Percentiles rank a stretch among this genome's conserved stretches.
phyloP scores from a whole-genome alignment of 2,888 invertebrate genomes.

The Orthonevra nobilis region DNA sequence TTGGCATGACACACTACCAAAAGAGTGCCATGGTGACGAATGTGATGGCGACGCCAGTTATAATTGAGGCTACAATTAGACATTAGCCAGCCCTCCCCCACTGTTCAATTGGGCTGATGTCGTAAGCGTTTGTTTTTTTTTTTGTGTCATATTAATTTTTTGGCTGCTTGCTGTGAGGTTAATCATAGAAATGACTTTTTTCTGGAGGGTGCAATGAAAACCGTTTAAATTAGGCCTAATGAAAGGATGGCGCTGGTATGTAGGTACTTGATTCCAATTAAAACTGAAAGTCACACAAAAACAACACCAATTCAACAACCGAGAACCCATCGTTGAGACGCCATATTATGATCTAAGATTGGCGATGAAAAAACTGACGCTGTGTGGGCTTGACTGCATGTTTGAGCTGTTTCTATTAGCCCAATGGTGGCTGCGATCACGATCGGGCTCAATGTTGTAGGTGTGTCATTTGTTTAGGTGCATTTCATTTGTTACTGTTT shows the following conservation, averaged over 20 bases:
- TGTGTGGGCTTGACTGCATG: conserved; percentile 54
- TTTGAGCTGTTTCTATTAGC: not conserved
- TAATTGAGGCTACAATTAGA: conserved; percentile 66
- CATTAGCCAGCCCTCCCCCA: no score
- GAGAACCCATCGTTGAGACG: not conserved
- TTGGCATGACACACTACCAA: conserved; percentile 16
- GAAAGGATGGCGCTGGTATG: conserved; percentile 43
- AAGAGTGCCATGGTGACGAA: conserved; percentile 48
- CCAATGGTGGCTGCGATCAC: conserved; percentile 27
- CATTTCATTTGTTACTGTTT: conserved; percentile 38
- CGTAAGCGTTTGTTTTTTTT: conserved; percentile 17
- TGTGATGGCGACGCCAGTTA: conserved; percentile 65
- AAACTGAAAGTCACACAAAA: no score
- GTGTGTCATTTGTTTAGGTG: conserved; percentile 44
- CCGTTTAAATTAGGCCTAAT: conserved; percentile 62
- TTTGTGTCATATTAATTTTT: conserved; percentile 14
- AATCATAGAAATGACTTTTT: conserved; percentile 60
- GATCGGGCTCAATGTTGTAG: conserved; percentile 31
- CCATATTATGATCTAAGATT: conserved; percentile 6
- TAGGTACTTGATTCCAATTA: no score
- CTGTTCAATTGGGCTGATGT: conserved; percentile 48
- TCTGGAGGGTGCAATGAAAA: not conserved
- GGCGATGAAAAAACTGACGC: conserved; percentile 3
- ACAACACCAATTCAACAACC: no score
- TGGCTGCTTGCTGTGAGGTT: conserved; percentile 43